These are phyloP conservation scores for Lacerta agilis DNA, from an alignment of 2,797 vertebrate species.

Conservation along the genomic window DNA sequence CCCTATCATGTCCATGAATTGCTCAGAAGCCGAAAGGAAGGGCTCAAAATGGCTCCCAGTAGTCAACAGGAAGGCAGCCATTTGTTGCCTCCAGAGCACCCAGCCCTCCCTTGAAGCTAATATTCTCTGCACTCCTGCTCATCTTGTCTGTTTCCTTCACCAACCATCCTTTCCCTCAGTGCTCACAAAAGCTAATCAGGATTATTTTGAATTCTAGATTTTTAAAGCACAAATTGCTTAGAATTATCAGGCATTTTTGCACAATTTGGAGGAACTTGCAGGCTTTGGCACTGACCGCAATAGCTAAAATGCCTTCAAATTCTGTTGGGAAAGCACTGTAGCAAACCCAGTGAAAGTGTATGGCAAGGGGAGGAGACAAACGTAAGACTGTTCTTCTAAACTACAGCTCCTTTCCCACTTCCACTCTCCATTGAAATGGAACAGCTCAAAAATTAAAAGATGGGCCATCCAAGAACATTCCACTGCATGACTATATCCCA, in stretches of 20 bases:
- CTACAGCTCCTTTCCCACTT: not conserved
- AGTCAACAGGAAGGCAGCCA: not conserved
- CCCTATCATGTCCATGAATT: not conserved
- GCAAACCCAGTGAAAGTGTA: not conserved
- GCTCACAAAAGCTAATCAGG: not conserved
- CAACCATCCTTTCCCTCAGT: not conserved
- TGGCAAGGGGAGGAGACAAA: not conserved
- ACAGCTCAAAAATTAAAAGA: not conserved
- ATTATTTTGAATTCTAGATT: not conserved
- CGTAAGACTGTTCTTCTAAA: not conserved
- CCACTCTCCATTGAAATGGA: not conserved
- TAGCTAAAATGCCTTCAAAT: constrained; percentile 18
- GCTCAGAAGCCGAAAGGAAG: not conserved
- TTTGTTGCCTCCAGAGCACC: not conserved
- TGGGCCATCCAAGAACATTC: not conserved
- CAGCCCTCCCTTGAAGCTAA: not conserved
- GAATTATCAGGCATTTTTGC: not conserved
- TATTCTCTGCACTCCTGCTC: not conserved
- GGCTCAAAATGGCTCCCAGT: not conserved
- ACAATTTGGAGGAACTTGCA: not conserved
- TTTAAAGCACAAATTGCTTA: not conserved
- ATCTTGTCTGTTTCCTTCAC: not conserved
- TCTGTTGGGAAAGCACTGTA: not conserved
- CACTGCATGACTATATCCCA: constrained; percentile 19
- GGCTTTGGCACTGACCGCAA: not conserved